Evolutionary conservation across 2,888 invertebrate genomes (phyloP), one percentile per base, ranked within the genome.

Genomic region (Heliothis peltigera): DNA sequence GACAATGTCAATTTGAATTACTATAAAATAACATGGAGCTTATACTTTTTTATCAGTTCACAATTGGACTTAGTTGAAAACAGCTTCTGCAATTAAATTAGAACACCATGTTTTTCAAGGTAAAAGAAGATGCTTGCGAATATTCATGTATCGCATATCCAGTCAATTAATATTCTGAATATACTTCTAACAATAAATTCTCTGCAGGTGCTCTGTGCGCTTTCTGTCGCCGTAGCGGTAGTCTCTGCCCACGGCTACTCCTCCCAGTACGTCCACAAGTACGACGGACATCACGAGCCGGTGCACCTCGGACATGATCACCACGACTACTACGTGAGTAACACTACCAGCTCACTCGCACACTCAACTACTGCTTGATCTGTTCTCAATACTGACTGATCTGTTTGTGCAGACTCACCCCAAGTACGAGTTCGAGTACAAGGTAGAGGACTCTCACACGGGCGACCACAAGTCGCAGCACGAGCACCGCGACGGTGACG

Each of bases 391-490:
- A 47, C 28, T 32, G 2, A 5, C 5, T 39, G 1, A 44, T 0
- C 4, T 15, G 12, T 17, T 53, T 47, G 3, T 22, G 21, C 74
- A 89, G 89, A 83, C 93, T 21, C 89, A 94, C 82, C 95, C 95
- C 35, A 93, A 93, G 78, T 95, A 95, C 85, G 90, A 94, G 64
- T 95, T 93, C 85, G 90, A 92, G 62, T 95, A 95, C 82, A 94
- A 95, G 35, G 95, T 94, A n/a, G 89, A 93, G 66, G 96, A 95
- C 73, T 90, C 89, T 12, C 94, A 95, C 82, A 95, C 95, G 28
- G 94, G 95, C 12, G 95, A 95, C 83, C 87, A 91, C 80, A 95
- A 95, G 84, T 87, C 89, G 28, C 95, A 95, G 82, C 93, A 94
- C 65, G 95, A 95, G 81, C 81, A 83, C 35, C 89, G 93, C 43